Conservation (phyloP, 2,797 vertebrate species). For the Anomalospiza imberbis region DNA sequence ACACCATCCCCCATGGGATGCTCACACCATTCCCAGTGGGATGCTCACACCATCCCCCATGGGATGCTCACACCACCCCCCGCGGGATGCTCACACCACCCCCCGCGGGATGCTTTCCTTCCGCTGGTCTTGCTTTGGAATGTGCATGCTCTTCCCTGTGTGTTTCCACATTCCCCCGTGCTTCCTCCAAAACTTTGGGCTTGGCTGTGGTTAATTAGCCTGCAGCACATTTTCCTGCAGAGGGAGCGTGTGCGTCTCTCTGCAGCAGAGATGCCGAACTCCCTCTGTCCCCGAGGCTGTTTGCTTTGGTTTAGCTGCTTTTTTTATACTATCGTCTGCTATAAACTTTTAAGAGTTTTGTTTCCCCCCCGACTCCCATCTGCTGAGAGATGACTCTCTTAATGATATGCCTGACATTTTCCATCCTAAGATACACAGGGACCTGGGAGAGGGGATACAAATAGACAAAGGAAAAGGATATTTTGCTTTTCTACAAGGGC, state of each 20-base stretch:
- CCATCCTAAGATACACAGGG: neutral
- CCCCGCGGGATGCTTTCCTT: neutral
- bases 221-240: neutral
- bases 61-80: too few species aligned
- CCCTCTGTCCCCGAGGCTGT: neutral
- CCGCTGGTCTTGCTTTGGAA: neutral
- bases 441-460: neutral
- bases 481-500: neutral
- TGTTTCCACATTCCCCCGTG: neutral
- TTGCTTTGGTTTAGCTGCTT: neutral
- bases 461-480: neutral
- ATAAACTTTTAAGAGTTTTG: neutral
- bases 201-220: neutral
- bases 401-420: neutral
- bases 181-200: neutral
- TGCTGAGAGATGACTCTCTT: neutral
- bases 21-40: too few species aligned
- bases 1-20: too few species aligned
- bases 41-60: too few species aligned
- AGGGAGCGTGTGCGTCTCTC: neutral
- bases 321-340: neutral
- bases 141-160: neutral
- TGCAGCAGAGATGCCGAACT: neutral
- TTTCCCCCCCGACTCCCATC: fast-evolving
- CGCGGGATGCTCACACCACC: neutral